Conservation (phyloP, 1,140 invertebrate species). For the Nilaparvata lugens region DNA sequence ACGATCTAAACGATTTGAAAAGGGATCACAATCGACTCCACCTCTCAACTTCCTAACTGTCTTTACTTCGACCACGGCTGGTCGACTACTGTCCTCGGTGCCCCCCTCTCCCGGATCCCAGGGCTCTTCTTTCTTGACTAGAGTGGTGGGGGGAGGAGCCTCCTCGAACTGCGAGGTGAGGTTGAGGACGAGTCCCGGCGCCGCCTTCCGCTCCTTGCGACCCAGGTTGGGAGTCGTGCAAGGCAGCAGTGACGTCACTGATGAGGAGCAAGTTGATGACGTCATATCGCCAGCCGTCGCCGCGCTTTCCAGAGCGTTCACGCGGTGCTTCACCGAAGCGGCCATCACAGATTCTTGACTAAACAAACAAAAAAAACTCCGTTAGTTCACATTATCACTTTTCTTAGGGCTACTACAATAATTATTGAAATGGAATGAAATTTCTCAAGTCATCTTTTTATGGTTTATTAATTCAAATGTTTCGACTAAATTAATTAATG, state of each 20-base stretch:
- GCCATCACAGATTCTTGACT: slow-evolving; percentile 29
- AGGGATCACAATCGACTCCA: slow-evolving; percentile 28
- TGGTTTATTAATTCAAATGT: no score
- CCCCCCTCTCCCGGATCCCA: slow-evolving; percentile 43
- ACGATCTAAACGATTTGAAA: slow-evolving; percentile 58
- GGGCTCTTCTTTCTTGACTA: slow-evolving; percentile 47
- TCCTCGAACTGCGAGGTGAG: slow-evolving; percentile 49
- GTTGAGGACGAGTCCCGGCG: slow-evolving; percentile 52
- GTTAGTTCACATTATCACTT: background rate
- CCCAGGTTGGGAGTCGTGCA: slow-evolving; percentile 30
- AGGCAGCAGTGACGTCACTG: background rate
- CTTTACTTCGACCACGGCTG: slow-evolving; percentile 19
- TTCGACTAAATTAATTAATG: no score
- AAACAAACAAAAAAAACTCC: slow-evolving; percentile 12
- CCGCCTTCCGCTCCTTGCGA: slow-evolving; percentile 34
- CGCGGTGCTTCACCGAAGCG: slow-evolving; percentile 48
- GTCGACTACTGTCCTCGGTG: no score
- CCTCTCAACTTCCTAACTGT: slow-evolving; percentile 11
- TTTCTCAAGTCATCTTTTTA: no score
- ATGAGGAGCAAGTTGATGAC: no score
- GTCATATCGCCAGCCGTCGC: slow-evolving; percentile 15
- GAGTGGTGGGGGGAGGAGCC: slow-evolving; percentile 36
- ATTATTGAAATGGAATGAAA: no score
- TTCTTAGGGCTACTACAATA: no score
- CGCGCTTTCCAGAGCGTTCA: slow-evolving; percentile 50